Evolutionary conservation across 1,140 invertebrate genomes (phyloP), one percentile per base, ranked within the genome.

Genomic region (Andricus grossulariae): DNA sequence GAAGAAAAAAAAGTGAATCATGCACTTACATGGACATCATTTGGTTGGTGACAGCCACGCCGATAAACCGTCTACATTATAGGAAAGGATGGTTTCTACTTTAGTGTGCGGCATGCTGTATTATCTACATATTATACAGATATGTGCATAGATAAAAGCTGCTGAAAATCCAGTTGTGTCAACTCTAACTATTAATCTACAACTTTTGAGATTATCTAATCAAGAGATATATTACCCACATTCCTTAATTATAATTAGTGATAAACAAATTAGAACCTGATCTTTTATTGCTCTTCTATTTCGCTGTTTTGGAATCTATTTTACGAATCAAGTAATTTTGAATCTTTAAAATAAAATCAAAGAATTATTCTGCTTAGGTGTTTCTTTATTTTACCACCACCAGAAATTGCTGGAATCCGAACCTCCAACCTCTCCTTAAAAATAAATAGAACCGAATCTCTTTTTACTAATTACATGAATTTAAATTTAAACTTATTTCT

Each of bases 11-110:
- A 78, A 77, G 79, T 81, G 79, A 80, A 72, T 83, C 90, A 91
- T 92, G 91, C 91, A 93, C 92, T 93, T 93, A 93, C 92, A 86
- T 87, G 80, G 78, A 88, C 74, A 85, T 87, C 81, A 73, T 85
- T 78, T 78, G 86, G 84, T 72, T 88, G 86, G 88, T 87, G 89
- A 84, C 88, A 87, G 79, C 78, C 83, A 84, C 81, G 82, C 79
- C 89, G 89, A 89, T 90, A 88, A 81, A 82, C 87, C 85, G 83
- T 83, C 90, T 91, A 89, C 75, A 82, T 81, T 88, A 86, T 77
- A 89, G 83, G 78, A 90, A 88, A 90, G 82, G 77, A 83, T 79
- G 74, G 70, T 79, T 84, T 87, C 86, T 80, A 79, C 76, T 83
- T 80, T 82, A 85, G 71, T 76, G 76, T 84, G 81, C 73, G 80